phyloP scores from a whole-genome alignment of 2,797 vertebrate species.

The Rhodeus uyekii region DNA sequence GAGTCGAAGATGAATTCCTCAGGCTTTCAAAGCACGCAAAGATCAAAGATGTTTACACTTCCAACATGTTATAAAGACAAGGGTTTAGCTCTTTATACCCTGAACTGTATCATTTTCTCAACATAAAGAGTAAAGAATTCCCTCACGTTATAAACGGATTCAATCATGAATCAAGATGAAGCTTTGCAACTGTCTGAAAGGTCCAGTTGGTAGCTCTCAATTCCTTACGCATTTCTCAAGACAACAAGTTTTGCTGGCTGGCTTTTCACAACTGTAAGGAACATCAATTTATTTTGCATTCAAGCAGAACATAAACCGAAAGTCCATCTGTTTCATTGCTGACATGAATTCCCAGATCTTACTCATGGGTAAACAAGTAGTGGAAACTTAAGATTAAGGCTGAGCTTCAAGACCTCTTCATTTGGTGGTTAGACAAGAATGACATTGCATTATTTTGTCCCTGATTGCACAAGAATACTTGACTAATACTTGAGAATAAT shows the following conservation, averaged over 20 bases:
- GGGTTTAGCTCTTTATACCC: conserved; percentile 50
- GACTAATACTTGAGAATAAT: too few relatives aligned
- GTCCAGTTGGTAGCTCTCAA: not conserved
- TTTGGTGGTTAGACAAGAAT: conserved; percentile 50
- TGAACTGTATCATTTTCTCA: conserved; percentile 49
- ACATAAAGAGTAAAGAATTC: conserved; percentile 46
- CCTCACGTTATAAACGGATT: conserved; percentile 32
- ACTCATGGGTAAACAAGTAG: not conserved
- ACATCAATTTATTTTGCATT: conserved; percentile 6
- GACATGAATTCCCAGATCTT: conserved; percentile 1
- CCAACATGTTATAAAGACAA: conserved; percentile 48
- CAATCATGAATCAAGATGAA: conserved; percentile 37
- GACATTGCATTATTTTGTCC: conserved; percentile 74
- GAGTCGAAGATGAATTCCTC: conserved; percentile 56
- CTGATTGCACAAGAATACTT: conserved; percentile 62
- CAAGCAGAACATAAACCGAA: not conserved
- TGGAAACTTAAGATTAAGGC: not conserved
- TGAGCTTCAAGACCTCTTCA: not conserved
- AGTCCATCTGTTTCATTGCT: conserved; percentile 11
- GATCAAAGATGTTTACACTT: conserved; percentile 65
- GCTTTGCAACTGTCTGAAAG: conserved; percentile 23
- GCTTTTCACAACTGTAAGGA: not conserved
- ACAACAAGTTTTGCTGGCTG: not conserved
- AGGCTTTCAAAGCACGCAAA: conserved; percentile 51
- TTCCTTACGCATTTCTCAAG: not conserved